phyloP scores from a whole-genome alignment of 1,140 invertebrate genomes.

The Ceratina japonica region DNA sequence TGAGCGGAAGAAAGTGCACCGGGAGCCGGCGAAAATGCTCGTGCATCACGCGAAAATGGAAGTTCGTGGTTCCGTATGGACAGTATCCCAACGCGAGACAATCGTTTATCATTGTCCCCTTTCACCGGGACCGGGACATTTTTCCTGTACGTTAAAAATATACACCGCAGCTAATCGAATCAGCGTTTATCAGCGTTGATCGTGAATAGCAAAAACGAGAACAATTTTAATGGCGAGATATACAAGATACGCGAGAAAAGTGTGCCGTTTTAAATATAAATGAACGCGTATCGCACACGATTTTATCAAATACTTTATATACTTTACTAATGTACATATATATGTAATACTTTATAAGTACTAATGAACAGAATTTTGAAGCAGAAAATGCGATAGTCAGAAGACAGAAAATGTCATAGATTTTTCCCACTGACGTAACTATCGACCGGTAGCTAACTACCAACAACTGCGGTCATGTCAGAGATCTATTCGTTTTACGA shows the following conservation, averaged over 20 bases:
- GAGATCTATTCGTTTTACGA: conserved; percentile 24
- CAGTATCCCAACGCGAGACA: background rate
- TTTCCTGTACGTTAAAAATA: background rate
- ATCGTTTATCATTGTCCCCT: background rate
- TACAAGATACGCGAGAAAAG: background rate
- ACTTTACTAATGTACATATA: too few species aligned
- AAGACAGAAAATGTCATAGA: too few species aligned
- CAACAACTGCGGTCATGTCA: conserved; percentile 1
- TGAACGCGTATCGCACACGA: too few species aligned
- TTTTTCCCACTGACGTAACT: background rate
- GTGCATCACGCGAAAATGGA: conserved; percentile 29
- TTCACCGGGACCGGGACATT: background rate
- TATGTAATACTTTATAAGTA: too few species aligned
- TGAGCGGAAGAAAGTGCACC: conserved; percentile 25
- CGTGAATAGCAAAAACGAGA: background rate
- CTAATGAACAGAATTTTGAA: too few species aligned
- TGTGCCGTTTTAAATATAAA: background rate
- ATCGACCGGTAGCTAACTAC: background rate
- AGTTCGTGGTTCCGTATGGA: background rate
- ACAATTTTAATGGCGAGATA: background rate
- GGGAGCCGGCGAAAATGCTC: background rate
- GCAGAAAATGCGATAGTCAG: too few species aligned
- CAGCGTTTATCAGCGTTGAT: background rate
- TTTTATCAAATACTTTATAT: too few species aligned
- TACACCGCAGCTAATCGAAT: background rate